Conservation (phyloP, 1,140 invertebrate species). For the Scaptomyza hsui region DNA sequence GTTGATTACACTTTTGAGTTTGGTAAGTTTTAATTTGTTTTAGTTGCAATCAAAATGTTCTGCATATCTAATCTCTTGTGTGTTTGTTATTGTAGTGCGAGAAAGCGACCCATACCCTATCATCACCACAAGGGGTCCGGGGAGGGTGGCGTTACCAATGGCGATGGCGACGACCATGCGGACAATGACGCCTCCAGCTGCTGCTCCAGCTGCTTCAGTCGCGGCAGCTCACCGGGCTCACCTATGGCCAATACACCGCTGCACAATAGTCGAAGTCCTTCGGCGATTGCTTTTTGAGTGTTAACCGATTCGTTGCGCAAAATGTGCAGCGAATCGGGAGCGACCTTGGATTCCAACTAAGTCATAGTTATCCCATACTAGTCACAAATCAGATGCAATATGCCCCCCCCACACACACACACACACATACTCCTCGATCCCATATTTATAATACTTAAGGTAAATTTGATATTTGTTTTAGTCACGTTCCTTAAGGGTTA, state of each 20-base stretch:
- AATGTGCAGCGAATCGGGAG: conserved; percentile 59
- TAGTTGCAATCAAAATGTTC: conserved; percentile 1
- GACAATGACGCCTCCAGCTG: conserved; percentile 88
- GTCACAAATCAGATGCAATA: conserved; percentile 19
- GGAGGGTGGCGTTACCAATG: conserved; percentile 24
- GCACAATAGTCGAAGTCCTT: conserved; percentile 73
- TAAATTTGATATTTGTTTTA: conserved; percentile 57
- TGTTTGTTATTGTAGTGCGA: conserved; percentile 88
- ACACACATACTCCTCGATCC: conserved; percentile 22
- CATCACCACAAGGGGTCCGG: conserved; percentile 91
- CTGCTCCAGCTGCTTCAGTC: conserved; percentile 87
- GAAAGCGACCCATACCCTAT: conserved; percentile 95
- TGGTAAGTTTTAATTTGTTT: conserved; percentile 52
- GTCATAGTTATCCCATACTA: conserved; percentile 21
- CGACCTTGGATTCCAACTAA: background rate
- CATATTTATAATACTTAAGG: conserved; percentile 12
- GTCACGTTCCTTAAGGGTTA: conserved; percentile 36
- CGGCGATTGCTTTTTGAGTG: conserved; percentile 71
- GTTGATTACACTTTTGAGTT: conserved; percentile 65
- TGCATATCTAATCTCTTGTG: background rate
- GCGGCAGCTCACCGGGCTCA: conserved; percentile 71
- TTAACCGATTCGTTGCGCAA: conserved; percentile 73
- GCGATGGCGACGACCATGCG: conserved; percentile 40
- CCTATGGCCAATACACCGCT: conserved; percentile 54
- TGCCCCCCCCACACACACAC: too few species aligned